Percentiles rank a stretch among this genome's conserved stretches.
These are phyloP conservation scores for Hesperia comma DNA, from an alignment of 2,888 invertebrate genomes.

Conservation along the genomic window DNA sequence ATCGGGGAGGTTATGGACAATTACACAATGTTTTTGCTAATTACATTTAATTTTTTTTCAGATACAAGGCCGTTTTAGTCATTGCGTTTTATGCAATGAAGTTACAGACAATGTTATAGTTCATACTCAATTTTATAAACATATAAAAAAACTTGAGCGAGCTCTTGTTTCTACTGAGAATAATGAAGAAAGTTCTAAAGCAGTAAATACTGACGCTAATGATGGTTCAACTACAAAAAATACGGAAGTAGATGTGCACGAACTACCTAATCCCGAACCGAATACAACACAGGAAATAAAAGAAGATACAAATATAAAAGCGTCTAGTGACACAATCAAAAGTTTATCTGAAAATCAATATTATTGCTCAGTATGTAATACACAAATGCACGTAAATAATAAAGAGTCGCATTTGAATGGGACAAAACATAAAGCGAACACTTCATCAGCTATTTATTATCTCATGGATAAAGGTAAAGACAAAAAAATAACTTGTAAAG, in stretches of 20 bases:
- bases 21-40: no score
- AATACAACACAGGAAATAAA: background rate
- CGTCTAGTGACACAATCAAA: no score
- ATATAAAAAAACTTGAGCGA: background rate
- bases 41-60: constrained; percentile 1
- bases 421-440: constrained; percentile 9
- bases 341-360: background rate
- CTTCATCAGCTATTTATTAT: constrained; percentile 5
- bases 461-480: constrained; percentile 12
- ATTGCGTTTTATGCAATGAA: constrained; percentile 3
- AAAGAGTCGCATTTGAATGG: constrained; percentile 1
- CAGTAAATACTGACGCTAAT: background rate
- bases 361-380: constrained; percentile 11
- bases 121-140: background rate
- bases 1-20: no score
- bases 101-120: background rate
- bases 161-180: background rate
- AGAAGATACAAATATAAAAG: background rate
- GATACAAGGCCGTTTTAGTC: background rate
- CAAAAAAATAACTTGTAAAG: background rate
- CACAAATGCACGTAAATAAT: constrained; percentile 18
- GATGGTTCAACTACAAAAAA: background rate
- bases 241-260: background rate
- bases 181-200: background rate
- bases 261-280: background rate